A percentile compares a stretch with the other conserved stretches of the same genome.
Conservation (phyloP, 2,888 invertebrate genomes). For the Drosophila sordidapex region DNA sequence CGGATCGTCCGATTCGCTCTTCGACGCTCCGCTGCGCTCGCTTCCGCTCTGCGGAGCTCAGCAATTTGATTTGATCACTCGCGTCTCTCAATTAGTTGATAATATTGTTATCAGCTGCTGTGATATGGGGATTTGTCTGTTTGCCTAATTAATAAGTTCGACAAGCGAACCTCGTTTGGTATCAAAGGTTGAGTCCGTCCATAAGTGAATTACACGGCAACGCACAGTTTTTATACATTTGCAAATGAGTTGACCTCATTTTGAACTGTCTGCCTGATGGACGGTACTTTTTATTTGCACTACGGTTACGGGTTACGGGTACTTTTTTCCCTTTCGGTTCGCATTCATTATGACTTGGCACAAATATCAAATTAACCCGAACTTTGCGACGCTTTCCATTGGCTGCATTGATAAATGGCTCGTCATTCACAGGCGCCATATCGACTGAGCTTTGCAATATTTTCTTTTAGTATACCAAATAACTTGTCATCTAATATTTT, state of each 20-base stretch:
- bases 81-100: conserved; percentile 46
- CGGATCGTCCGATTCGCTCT: conserved; percentile 43
- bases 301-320: conserved; percentile 29
- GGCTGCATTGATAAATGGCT: conserved; percentile 1
- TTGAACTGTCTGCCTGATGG: conserved; percentile 22
- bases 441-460: background rate
- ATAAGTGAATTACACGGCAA: conserved; percentile 61
- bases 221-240: background rate
- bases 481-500: conserved; percentile 9
- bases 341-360: conserved; percentile 28
- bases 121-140: conserved; percentile 18
- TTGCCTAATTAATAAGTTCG: conserved; percentile 19
- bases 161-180: conserved; percentile 1
- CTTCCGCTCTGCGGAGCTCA: conserved; percentile 41
- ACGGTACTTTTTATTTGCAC: conserved; percentile 57
- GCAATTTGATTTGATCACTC: conserved; percentile 13
- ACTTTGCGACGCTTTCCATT: conserved; percentile 30
- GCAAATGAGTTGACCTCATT: conserved; percentile 52
- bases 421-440: conserved; percentile 12
- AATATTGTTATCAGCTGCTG: conserved; percentile 40
- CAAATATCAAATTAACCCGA: conserved; percentile 20
- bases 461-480: background rate
- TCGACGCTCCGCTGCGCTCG: conserved; percentile 44
- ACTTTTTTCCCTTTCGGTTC: conserved; percentile 42
- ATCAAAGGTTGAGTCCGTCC: conserved; percentile 17